Conservation (phyloP, 1,140 invertebrate genomes). For the Panagrolaimus sp. region DNA sequence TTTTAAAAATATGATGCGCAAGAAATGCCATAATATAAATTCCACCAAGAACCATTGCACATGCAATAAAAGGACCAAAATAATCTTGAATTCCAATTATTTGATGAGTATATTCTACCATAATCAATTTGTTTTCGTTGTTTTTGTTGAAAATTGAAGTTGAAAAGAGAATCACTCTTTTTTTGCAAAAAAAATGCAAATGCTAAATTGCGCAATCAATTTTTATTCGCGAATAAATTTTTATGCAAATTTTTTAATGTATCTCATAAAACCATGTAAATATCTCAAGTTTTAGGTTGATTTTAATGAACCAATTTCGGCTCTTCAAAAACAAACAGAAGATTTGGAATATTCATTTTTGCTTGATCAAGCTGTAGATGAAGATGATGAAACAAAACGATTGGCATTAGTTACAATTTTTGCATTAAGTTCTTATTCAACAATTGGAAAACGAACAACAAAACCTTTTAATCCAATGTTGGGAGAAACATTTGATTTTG, state of each 20-base stretch:
- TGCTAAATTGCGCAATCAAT: neutral
- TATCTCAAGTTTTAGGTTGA: constrained; percentile 65
- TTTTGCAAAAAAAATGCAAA: too few relatives aligned
- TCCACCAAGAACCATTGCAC: constrained; percentile 10
- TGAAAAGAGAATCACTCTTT: too few relatives aligned
- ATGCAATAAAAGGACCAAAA: constrained; percentile 11
- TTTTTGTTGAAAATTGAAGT: too few relatives aligned
- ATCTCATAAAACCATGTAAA: too few relatives aligned
- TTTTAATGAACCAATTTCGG: constrained; percentile 96
- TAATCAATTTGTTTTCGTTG: neutral
- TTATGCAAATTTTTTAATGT: too few relatives aligned
- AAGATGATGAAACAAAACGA: constrained; percentile 85
- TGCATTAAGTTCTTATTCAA: constrained; percentile 83
- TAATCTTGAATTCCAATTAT: constrained; percentile 5
- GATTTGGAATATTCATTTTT: constrained; percentile 92
- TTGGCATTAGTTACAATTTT: constrained; percentile 49
- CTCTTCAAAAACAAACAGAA: constrained; percentile 91
- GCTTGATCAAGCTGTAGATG: constrained; percentile 72
- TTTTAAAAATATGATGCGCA: constrained; percentile 10
- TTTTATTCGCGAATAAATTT: neutral
- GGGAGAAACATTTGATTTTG: constrained; percentile 90
- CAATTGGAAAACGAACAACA: constrained; percentile 67
- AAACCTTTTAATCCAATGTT: constrained; percentile 69
- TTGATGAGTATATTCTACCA: neutral
- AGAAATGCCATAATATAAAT: constrained; percentile 5